Evolutionary conservation across 92 coral and sea anemone species (phyloP).

Genomic region (Heliopora coerulea): DNA sequence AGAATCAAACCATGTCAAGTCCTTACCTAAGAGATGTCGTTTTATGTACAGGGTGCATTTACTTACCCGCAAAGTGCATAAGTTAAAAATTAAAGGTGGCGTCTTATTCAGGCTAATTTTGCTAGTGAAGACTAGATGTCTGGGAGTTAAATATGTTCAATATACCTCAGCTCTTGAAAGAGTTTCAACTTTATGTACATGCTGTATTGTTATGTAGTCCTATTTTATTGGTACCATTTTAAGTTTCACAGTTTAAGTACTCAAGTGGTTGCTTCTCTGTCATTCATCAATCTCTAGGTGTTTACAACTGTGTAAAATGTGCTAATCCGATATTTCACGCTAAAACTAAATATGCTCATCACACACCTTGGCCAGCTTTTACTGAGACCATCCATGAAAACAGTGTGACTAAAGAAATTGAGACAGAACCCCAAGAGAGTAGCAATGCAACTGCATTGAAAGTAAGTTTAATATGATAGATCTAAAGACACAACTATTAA

Average conservation of each 20-base stretch:
- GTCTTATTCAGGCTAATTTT: too few relatives aligned
- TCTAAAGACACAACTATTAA: too few relatives aligned
- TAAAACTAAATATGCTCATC: slow-evolving; percentile 76
- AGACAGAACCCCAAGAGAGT: slow-evolving; percentile 76
- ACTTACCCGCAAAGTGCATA: too few relatives aligned
- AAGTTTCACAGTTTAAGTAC: too few relatives aligned
- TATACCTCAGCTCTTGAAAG: too few relatives aligned
- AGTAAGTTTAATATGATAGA: slow-evolving; percentile 33
- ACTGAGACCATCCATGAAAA: slow-evolving; percentile 65
- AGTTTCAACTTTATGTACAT: not conserved
- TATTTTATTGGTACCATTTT: too few relatives aligned
- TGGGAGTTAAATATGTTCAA: too few relatives aligned
- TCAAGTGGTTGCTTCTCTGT: not conserved
- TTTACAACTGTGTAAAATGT: slow-evolving; percentile 85
- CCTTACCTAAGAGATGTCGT: too few relatives aligned
- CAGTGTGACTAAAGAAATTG: slow-evolving; percentile 70
- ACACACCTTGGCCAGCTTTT: slow-evolving; percentile 98
- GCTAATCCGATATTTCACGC: slow-evolving; percentile 80
- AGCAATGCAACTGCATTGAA: slow-evolving; percentile 68
- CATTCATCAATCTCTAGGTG: slow-evolving; percentile 51
- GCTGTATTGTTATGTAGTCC: not conserved
- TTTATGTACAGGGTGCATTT: too few relatives aligned
- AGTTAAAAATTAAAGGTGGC: too few relatives aligned
- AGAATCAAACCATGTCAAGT: too few relatives aligned
- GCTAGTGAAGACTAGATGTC: too few relatives aligned